Base-by-base conservation (phyloP, 2,113 vertebrate species). In the Salvelinus alpinus region DNA sequence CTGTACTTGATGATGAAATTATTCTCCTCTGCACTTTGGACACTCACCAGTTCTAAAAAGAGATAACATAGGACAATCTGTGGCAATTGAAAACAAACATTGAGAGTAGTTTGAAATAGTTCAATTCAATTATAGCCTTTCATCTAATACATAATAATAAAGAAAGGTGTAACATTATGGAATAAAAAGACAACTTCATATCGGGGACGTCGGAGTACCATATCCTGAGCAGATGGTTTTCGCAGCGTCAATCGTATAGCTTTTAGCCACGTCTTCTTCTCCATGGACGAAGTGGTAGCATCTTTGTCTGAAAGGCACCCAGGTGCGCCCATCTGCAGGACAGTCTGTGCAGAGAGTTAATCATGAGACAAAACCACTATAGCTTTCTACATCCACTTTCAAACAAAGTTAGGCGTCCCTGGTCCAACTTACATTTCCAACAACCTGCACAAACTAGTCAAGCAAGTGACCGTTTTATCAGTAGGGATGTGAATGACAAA, bases 281-380 rank as follows among this genome's bases (percentile, higher is more conserved):
- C 92, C 92, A 1, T 94, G 94, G 24, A 94, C 83, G 78, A 94
- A 94, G 83, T 93, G 72, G 85, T 93, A 94, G 79, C 94, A 94
- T 64, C 68, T 85, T 57, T 86, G 59, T 22, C 68, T 34, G 76
- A 87, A 90, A 0, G 89, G 86, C 57, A 94, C 87, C 94, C 94
- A 94, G n/a, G 89, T 92, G 34, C 90, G 91, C 72, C 89, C 90
- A 24, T 94, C 94, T 71, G 88, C 89, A 1, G 94, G 93, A 31
- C 94, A 94, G 20, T 93, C 94, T 94, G 82, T 59, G 65, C 16
- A 66, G 8, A 67, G 38, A 74, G 38, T 11, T 11, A 44, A 44
- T 44, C 0, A 70, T 0, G 0, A 7, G 11, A 73, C 44, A 74
- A 72, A 18, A 13, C 9, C 20, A 14, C 16, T 54, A 54, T 54